phyloP scores from a whole-genome alignment of 2,797 vertebrate species.

The Manis crassicaudata region DNA sequence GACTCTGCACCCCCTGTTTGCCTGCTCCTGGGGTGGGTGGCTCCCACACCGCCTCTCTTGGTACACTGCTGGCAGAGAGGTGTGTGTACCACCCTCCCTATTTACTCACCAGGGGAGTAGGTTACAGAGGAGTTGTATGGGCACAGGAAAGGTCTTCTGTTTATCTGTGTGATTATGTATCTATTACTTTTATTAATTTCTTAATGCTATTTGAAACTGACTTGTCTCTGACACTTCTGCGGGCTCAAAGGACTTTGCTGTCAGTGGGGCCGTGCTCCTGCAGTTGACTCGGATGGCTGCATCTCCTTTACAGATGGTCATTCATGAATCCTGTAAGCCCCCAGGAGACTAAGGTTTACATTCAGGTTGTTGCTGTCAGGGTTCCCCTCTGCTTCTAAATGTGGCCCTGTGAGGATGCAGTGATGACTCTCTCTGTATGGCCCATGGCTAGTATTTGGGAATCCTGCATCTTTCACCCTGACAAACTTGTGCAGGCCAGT shows the following conservation, averaged over 20 bases:
- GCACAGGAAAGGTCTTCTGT: background rate
- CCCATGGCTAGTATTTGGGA: background rate
- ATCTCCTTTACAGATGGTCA: background rate
- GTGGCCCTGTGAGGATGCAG: background rate
- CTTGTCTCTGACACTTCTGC: background rate
- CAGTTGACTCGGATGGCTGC: background rate
- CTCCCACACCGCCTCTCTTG: background rate
- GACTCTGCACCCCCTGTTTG: fast-evolving
- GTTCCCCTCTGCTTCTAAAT: background rate
- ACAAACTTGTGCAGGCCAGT: background rate
- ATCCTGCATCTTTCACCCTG: background rate
- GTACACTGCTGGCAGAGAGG: background rate
- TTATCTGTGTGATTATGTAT: background rate
- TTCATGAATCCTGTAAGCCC: background rate
- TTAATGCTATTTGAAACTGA: background rate
- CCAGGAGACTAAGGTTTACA: background rate
- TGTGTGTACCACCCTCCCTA: background rate
- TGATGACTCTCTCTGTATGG: background rate
- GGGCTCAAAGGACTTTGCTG: background rate
- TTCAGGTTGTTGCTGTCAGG: background rate
- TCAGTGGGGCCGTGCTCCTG: background rate
- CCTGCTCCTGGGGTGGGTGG: background rate
- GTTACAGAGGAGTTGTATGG: background rate
- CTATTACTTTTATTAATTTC: background rate
- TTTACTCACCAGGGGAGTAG: background rate